These are phyloP conservation scores for Perca fluviatilis DNA, from an alignment of 2,113 vertebrate genomes.

Conservation along the genomic window DNA sequence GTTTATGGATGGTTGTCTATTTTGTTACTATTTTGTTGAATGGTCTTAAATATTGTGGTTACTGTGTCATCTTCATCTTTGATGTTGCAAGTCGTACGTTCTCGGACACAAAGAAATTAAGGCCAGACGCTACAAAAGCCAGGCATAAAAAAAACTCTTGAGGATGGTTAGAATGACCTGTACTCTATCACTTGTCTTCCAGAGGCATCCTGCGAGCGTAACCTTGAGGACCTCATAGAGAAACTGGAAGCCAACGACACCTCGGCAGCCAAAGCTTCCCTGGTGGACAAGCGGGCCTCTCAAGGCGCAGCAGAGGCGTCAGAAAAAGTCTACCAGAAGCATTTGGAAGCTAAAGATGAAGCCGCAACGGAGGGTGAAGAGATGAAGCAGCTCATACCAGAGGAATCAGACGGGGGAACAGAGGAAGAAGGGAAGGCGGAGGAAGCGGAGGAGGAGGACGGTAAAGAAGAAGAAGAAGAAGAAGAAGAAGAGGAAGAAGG, in stretches of 20 bases:
- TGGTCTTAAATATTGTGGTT: too few relatives aligned
- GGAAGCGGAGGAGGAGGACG: constrained; percentile 37
- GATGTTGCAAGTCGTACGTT: too few relatives aligned
- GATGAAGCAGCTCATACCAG: constrained; percentile 39
- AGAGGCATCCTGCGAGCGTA: constrained; percentile 84
- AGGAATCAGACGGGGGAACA: constrained; percentile 20
- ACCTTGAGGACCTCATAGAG: constrained; percentile 89
- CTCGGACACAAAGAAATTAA: too few relatives aligned
- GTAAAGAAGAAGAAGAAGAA: not conserved
- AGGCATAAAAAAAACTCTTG: too few relatives aligned
- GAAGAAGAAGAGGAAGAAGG: constrained; percentile 45
- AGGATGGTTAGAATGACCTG: too few relatives aligned
- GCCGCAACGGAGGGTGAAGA: constrained; percentile 33
- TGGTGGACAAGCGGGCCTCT: not conserved
- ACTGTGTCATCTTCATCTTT: too few relatives aligned
- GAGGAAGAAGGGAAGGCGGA: constrained; percentile 20
- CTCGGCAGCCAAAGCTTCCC: not conserved
- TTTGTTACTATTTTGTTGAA: too few relatives aligned
- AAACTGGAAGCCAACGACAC: constrained; percentile 80
- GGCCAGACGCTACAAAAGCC: too few relatives aligned
- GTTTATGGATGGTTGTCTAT: too few relatives aligned
- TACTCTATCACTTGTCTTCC: constrained; percentile 26
- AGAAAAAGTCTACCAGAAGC: not conserved
- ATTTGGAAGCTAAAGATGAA: constrained; percentile 7
- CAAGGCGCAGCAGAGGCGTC: not conserved